Conservation (phyloP, 1,140 invertebrate genomes). For the Philotrypesis tridentata region DNA sequence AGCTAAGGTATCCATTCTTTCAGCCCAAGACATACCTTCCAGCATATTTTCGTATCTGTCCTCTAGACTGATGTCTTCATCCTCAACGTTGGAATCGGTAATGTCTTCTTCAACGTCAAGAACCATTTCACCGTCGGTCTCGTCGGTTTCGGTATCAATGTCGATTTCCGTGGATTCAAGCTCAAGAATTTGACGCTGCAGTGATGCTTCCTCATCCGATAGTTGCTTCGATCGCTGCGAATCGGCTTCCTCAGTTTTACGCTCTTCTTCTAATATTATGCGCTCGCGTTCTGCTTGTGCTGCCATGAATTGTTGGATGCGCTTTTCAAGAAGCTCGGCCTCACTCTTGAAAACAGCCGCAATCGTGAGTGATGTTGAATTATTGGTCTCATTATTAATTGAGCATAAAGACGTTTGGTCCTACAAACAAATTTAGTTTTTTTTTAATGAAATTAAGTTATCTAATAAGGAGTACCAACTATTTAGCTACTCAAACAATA, state of each 20-base stretch:
- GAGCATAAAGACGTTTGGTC: constrained; percentile 2
- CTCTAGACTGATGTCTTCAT: constrained; percentile 67
- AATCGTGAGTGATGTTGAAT: constrained; percentile 69
- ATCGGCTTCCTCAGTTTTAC: constrained; percentile 73
- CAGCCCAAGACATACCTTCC: constrained; percentile 85
- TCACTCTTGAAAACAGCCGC: constrained; percentile 73
- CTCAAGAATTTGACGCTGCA: constrained; percentile 88
- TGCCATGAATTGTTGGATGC: constrained; percentile 72
- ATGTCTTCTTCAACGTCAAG: constrained; percentile 76
- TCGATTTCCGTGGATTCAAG: constrained; percentile 87
- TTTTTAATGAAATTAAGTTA: not conserved
- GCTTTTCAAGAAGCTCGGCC: constrained; percentile 73
- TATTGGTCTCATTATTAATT: constrained; percentile 48
- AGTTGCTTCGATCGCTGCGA: constrained; percentile 76
- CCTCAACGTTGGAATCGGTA: constrained; percentile 52
- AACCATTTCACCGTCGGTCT: constrained; percentile 82
- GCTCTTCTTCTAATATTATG: constrained; percentile 73
- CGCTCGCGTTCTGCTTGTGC: constrained; percentile 70
- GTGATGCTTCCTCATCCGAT: constrained; percentile 84
- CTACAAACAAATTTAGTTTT: not conserved
- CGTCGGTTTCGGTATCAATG: constrained; percentile 87
- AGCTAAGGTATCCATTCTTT: constrained; percentile 84
- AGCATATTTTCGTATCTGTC: constrained; percentile 81
- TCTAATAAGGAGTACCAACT: not conserved
- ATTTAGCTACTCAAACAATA: not conserved